phyloP scores from a whole-genome alignment of 2,888 invertebrate species.

The Zootermopsis nevadensis region DNA sequence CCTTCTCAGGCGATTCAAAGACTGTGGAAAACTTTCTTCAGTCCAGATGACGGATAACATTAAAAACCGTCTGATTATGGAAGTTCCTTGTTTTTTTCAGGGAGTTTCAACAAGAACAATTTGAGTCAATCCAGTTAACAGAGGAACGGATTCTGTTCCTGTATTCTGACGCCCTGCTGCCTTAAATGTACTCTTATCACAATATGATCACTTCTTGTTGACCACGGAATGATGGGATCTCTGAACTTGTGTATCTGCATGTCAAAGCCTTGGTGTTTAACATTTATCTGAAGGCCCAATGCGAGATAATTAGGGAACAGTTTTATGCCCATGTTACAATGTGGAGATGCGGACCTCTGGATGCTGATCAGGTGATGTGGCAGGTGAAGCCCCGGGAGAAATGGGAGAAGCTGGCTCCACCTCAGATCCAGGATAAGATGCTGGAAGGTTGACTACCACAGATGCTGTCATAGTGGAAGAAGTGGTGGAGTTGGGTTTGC shows the following conservation, averaged over 20 bases:
- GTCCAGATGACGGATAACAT: neutral
- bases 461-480: conserved; percentile 59
- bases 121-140: too few relatives aligned
- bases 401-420: conserved; percentile 57
- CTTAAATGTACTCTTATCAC: neutral
- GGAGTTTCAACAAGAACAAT: too few relatives aligned
- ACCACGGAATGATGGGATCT: neutral
- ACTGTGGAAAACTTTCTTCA: neutral
- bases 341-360: conserved; percentile 58
- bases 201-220: neutral
- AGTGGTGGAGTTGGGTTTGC: conserved; percentile 59
- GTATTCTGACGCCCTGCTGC: too few relatives aligned
- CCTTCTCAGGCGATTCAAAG: conserved; percentile 16
- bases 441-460: conserved; percentile 59
- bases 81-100: too few relatives aligned
- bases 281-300: neutral
- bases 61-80: neutral
- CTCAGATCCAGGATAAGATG: conserved; percentile 59
- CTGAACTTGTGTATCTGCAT: neutral
- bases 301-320: neutral
- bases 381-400: conserved; percentile 56
- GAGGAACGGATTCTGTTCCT: too few relatives aligned
- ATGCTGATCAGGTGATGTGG: conserved; percentile 56
- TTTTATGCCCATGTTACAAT: conserved; percentile 42
- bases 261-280: conserved; percentile 23